phyloP scores from a whole-genome alignment of 2,888 invertebrate genomes.

The Caenorhabditis auriculariae region DNA sequence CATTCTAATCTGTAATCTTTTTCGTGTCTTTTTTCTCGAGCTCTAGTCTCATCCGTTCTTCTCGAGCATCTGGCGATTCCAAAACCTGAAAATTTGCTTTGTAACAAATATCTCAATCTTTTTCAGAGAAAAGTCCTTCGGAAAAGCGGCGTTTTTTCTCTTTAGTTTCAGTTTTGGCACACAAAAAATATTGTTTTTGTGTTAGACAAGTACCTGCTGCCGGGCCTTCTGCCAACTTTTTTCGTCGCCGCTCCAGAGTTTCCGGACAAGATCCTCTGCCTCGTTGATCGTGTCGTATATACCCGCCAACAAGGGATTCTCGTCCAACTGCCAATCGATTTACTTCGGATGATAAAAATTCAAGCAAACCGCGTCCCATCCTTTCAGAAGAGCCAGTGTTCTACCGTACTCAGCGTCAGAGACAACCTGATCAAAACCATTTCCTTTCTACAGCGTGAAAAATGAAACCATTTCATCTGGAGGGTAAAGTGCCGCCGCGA shows the following conservation, averaged over 20 bases:
- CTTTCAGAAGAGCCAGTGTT: conserved; percentile 44
- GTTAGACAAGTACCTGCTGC: conserved; percentile 18
- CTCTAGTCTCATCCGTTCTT: conserved; percentile 22
- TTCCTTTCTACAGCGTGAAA: not conserved
- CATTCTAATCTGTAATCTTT: conserved; percentile 12
- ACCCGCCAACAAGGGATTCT: conserved; percentile 44
- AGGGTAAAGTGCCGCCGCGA: conserved; percentile 70
- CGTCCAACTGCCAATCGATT: conserved; percentile 40
- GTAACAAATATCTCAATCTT: not conserved
- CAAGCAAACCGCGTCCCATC: conserved; percentile 48
- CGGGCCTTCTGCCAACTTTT: conserved; percentile 23
- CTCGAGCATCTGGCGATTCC: conserved; percentile 22
- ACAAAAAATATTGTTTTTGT: too few relatives aligned
- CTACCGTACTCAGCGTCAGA: conserved; percentile 48
- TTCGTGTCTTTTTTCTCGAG: conserved; percentile 11
- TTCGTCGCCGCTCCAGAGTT: conserved; percentile 42
- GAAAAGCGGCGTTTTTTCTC: not conserved
- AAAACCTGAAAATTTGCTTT: conserved; percentile 10
- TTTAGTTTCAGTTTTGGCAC: not conserved
- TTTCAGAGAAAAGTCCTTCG: not conserved
- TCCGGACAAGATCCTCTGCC: conserved; percentile 40
- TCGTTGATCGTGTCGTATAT: conserved; percentile 25
- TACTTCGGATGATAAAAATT: not conserved
- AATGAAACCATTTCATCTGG: conserved; percentile 61
- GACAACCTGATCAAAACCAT: conserved; percentile 27